Base-by-base conservation (phyloP, 1,140 invertebrate species). In the Schmidtea mediterranea region DNA sequence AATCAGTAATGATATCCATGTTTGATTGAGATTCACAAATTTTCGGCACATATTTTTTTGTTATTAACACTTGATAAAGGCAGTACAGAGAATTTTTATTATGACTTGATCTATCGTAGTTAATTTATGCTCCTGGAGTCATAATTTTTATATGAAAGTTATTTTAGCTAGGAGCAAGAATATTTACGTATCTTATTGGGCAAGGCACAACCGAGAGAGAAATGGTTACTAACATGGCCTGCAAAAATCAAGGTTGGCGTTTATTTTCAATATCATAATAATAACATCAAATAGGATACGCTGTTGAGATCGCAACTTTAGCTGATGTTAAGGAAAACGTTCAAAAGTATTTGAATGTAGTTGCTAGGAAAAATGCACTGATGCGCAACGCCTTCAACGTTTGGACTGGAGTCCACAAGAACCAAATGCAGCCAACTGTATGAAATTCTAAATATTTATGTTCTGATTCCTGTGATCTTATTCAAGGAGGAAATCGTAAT, bases 151-250 rank as follows among this genome's bases (percentile, higher is more conserved):
- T 32, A 32, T 10, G 26, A 6, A 6, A 32, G 10, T 32, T 6
- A 32, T 32, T 32, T 32, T 10, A 32, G 26, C 3, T 32, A 6
- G 26, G 81, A 52, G 81, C 92, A 10, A 72, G 90, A 55, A 77
- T 98, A 51, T 98, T 98, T 66, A 92, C 90, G 22, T 97, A 92
- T 72, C 71, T 94, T 51, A 83, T 98, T 65, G 86, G 87, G 43
- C 74, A 81, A 59, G 84, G 94, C 69, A 80, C 87, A 0, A 80
- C 78, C 0, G 87, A 90, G 57, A 77, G 80, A 1, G 68, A 75
- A 6, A 82, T 90, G 58, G 79, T 92, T 52, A 78, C 80, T 59
- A 89, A 81, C 80, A 95, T 97, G 78, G 87, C 89, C 38, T 95
- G 89, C 66, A 76, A 76, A 2, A 94, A 95, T 68, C 76, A 82